Percentiles rank a stretch among this genome's conserved stretches.
Evolutionary conservation across 2,888 invertebrate genomes (phyloP).

Genomic region (Odontothrips loti): DNA sequence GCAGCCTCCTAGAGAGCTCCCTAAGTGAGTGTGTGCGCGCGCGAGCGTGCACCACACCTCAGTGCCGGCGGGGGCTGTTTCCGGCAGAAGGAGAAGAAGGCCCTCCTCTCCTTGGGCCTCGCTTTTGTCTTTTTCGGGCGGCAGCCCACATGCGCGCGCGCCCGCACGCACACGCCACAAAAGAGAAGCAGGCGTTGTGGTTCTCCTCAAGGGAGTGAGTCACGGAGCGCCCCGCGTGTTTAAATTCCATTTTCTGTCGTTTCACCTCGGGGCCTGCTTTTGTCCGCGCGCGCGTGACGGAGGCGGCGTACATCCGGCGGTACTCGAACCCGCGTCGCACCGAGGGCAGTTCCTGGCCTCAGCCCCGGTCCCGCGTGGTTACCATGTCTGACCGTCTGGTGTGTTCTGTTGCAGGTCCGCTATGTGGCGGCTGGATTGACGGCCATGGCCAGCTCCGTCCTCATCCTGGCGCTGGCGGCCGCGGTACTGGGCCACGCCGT

Average conservation of each 20-base stretch:
- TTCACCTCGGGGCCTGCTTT: too few species aligned
- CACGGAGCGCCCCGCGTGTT: too few species aligned
- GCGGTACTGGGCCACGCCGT: constrained; percentile 1
- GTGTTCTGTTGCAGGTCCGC: background rate
- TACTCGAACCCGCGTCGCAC: too few species aligned
- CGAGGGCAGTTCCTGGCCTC: too few species aligned
- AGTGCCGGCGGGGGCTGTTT: background rate
- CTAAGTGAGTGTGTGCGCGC: background rate
- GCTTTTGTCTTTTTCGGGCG: background rate
- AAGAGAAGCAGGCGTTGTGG: too few species aligned
- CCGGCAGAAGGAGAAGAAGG: background rate
- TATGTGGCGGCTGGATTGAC: background rate
- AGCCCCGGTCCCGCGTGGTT: too few species aligned
- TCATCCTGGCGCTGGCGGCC: constrained; percentile 10
- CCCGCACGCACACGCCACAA: too few species aligned
- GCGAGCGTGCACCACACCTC: background rate
- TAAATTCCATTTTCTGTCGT: too few species aligned
- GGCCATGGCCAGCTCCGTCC: constrained; percentile 17
- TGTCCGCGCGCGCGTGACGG: too few species aligned
- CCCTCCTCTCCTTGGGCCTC: background rate
- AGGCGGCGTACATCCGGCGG: too few species aligned
- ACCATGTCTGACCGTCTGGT: too few species aligned
- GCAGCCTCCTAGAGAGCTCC: background rate
- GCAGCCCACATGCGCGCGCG: background rate
- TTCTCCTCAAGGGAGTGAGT: too few species aligned